phyloP scores from a whole-genome alignment of 2,797 vertebrate genomes.

The Rhabdomys pumilio region DNA sequence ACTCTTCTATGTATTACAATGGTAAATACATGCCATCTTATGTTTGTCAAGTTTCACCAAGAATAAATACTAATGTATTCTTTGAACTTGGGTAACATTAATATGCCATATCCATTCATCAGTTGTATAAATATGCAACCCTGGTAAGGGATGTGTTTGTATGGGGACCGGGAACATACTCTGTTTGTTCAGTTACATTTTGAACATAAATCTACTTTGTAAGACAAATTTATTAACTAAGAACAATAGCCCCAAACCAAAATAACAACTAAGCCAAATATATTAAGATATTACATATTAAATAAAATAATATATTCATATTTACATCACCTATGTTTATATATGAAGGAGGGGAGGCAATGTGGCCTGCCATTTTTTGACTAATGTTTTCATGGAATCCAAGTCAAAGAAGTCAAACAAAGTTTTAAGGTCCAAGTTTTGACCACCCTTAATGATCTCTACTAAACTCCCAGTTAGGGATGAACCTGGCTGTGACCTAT shows the following conservation, averaged over 20 bases:
- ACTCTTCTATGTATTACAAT: background rate
- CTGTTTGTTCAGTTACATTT: background rate
- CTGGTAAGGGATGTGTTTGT: background rate
- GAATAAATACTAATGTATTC: background rate
- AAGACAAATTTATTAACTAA: conserved; percentile 20
- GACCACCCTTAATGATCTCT: background rate
- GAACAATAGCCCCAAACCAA: conserved; percentile 10
- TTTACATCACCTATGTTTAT: conserved; percentile 37
- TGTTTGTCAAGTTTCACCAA: conserved; percentile 24
- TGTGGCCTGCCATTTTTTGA: background rate
- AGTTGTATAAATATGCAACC: background rate
- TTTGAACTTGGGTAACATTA: background rate
- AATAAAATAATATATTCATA: background rate
- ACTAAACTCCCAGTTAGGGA: conserved; percentile 30
- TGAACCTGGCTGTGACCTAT: background rate
- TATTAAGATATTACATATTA: conserved; percentile 53
- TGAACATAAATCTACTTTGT: conserved; percentile 41
- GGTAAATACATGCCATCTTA: background rate
- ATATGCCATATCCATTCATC: background rate
- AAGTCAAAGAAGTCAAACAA: conserved; percentile 26
- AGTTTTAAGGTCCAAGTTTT: conserved; percentile 9
- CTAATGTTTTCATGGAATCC: conserved; percentile 45
- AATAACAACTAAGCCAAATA: background rate
- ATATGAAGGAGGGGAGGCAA: background rate
- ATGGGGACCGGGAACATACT: background rate